phyloP scores from a whole-genome alignment of 2,797 vertebrate species.

The Lithobates sylvaticus region DNA sequence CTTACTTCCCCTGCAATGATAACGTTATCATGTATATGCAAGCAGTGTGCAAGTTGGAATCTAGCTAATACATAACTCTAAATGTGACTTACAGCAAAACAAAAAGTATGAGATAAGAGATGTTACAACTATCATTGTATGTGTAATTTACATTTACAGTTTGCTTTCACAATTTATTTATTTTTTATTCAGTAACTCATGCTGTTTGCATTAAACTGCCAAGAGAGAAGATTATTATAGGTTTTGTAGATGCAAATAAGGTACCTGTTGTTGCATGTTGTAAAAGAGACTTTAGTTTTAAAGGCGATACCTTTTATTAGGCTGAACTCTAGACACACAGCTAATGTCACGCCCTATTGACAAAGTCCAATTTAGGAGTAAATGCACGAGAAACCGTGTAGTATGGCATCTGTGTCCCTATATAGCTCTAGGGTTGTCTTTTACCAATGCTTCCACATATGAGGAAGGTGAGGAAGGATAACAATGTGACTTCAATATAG shows the following conservation, averaged over 20 bases:
- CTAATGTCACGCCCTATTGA: too few relatives aligned
- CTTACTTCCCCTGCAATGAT: slow-evolving; percentile 7
- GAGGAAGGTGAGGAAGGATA: too few relatives aligned
- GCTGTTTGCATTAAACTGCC: neutral
- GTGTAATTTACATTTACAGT: neutral
- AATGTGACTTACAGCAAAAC: slow-evolving; percentile 24
- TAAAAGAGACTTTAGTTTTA: too few relatives aligned
- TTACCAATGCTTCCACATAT: too few relatives aligned
- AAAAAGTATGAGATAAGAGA: slow-evolving; percentile 20
- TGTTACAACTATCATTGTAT: slow-evolving; percentile 8
- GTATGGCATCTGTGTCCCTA: too few relatives aligned
- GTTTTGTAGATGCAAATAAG: neutral
- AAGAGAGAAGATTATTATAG: neutral
- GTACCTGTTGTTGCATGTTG: neutral
- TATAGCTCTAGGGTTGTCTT: too few relatives aligned
- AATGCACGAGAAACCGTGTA: too few relatives aligned
- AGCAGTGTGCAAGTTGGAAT: neutral
- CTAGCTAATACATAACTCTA: neutral
- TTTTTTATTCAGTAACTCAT: too few relatives aligned
- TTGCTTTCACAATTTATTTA: neutral
- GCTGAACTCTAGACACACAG: too few relatives aligned
- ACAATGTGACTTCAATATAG: too few relatives aligned
- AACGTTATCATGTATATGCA: slow-evolving; percentile 36
- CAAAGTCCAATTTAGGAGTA: too few relatives aligned
- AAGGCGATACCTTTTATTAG: too few relatives aligned